These are phyloP conservation scores for Montipora foliosa DNA, from an alignment of 64 coral and sea anemone species.

Conservation along the genomic window DNA sequence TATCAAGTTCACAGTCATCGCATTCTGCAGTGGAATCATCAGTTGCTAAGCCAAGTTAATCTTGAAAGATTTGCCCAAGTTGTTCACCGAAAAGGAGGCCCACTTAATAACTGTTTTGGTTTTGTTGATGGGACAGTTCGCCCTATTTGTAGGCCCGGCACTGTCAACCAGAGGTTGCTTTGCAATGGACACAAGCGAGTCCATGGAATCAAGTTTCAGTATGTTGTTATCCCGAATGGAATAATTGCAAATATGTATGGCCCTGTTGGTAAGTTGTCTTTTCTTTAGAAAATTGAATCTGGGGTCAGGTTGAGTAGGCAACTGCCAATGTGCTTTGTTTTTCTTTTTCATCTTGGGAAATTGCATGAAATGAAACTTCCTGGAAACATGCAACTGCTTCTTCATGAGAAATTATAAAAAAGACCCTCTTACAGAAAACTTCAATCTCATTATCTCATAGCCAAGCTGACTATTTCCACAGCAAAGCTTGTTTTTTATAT, in stretches of 20 bases:
- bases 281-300: background rate
- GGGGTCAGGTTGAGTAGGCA: no score
- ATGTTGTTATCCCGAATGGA: constrained; percentile 1
- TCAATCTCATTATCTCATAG: no score
- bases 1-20: constrained; percentile 57
- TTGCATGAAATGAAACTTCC: no score
- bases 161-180: constrained; percentile 9
- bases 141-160: background rate
- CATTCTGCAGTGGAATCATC: constrained; percentile 63
- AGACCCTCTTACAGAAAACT: no score
- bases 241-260: constrained; percentile 16
- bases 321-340: no score
- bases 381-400: background rate
- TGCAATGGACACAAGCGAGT: constrained; percentile 2
- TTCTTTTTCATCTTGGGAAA: no score
- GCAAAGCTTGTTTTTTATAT: no score
- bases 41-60: constrained; percentile 30
- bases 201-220: constrained; percentile 19
- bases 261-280: constrained; percentile 10
- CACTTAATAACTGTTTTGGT: constrained; percentile 32
- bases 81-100: constrained; percentile 4
- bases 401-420: no score
- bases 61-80: constrained; percentile 41
- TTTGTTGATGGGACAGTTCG: constrained; percentile 25
- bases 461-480: no score